These are phyloP conservation scores for Anthophora plumipes DNA, from an alignment of 2,888 invertebrate species.

Conservation along the genomic window DNA sequence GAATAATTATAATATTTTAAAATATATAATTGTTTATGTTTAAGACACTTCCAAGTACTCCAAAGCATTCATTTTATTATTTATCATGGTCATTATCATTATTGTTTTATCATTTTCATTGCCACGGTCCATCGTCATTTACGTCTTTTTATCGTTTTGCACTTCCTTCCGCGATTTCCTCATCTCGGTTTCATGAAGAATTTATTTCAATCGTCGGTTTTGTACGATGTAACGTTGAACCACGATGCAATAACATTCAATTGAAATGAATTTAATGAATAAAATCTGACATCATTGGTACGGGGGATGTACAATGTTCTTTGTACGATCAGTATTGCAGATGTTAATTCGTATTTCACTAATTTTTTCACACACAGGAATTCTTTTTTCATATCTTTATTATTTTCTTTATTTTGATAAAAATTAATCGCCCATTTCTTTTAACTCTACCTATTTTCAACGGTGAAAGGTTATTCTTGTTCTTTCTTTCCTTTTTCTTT, in stretches of 20 bases:
- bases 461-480: not conserved
- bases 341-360: not conserved
- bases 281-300: constrained; percentile 28
- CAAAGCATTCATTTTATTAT: constrained; percentile 33
- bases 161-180: not conserved
- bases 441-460: not conserved
- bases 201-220: not conserved
- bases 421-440: not conserved
- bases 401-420: not conserved
- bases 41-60: constrained; percentile 57
- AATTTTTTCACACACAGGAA: not conserved
- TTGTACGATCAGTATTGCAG: not conserved
- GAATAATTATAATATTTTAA: constrained; percentile 63
- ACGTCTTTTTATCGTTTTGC: not conserved
- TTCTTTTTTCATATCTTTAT: not conserved
- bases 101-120: not conserved
- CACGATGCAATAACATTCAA: constrained; percentile 44
- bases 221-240: constrained; percentile 24
- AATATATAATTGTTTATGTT: constrained; percentile 63
- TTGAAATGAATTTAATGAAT: constrained; percentile 45
- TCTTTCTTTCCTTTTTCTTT: too few species aligned
- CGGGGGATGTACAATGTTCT: not conserved
- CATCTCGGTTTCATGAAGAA: not conserved
- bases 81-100: not conserved
- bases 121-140: not conserved